These are phyloP conservation scores for Bovichtus variegatus DNA, from an alignment of 2,797 vertebrate genomes.

Conservation along the genomic window DNA sequence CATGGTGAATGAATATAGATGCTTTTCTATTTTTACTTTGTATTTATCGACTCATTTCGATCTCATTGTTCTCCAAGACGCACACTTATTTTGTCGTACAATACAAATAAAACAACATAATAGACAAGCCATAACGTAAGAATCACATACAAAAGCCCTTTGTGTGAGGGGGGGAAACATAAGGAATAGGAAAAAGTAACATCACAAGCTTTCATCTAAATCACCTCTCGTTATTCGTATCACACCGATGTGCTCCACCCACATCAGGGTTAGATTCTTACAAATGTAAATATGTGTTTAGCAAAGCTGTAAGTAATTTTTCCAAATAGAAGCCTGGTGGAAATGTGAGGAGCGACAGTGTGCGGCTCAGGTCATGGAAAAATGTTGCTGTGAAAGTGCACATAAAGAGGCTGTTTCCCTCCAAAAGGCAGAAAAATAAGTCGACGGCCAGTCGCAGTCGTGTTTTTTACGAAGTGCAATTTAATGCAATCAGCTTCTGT, in stretches of 20 bases:
- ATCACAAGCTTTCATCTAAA: too few species aligned
- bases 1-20: too few species aligned
- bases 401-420: slow-evolving; percentile 16
- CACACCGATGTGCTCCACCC: background rate
- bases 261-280: slow-evolving; percentile 6
- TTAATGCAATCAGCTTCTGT: background rate
- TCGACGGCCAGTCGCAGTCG: background rate
- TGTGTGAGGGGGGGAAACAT: too few species aligned
- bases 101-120: too few species aligned
- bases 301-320: background rate
- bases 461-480: background rate
- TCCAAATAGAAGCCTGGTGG: slow-evolving; percentile 1
- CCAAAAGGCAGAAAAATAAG: background rate
- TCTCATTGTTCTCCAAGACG: too few species aligned
- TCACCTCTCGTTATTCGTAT: background rate
- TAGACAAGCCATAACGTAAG: too few species aligned
- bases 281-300: slow-evolving; percentile 29
- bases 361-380: slow-evolving; percentile 26
- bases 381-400: background rate
- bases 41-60: too few species aligned
- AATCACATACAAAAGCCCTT: too few species aligned
- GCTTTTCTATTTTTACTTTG: too few species aligned
- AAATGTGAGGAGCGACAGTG: slow-evolving; percentile 1
- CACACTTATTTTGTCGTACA: too few species aligned
- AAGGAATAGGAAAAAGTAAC: too few species aligned